phyloP scores from a whole-genome alignment of 2,797 vertebrate species.

The Gadopsis bispinosus region DNA sequence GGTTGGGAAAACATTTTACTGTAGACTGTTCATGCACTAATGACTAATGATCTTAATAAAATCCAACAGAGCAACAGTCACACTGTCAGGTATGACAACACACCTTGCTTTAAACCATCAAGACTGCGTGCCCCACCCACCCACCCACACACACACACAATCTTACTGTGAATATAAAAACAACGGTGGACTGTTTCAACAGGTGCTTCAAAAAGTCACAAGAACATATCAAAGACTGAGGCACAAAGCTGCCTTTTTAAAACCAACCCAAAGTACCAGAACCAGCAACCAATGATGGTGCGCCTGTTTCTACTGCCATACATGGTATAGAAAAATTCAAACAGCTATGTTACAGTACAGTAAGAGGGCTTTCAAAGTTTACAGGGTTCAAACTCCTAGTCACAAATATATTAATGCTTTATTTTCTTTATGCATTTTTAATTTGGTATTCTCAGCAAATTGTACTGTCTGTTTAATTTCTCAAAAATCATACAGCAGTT shows the following conservation, averaged over 20 bases:
- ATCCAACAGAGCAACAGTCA: slow-evolving; percentile 50
- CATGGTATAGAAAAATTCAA: slow-evolving; percentile 62
- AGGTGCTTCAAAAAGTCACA: slow-evolving; percentile 71
- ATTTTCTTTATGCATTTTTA: slow-evolving; percentile 42
- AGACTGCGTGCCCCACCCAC: slow-evolving; percentile 31
- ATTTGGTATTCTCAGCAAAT: slow-evolving; percentile 67
- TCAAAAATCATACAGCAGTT: slow-evolving; percentile 58
- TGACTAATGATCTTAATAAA: slow-evolving; percentile 36
- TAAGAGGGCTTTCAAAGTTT: slow-evolving; percentile 44
- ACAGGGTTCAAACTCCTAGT: slow-evolving; percentile 55
- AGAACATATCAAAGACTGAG: slow-evolving; percentile 76
- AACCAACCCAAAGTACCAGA: slow-evolving; percentile 56
- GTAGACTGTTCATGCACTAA: slow-evolving; percentile 63
- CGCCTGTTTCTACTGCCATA: slow-evolving; percentile 57
- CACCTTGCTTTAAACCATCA: slow-evolving; percentile 49
- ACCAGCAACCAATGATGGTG: slow-evolving; percentile 55
- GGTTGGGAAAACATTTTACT: slow-evolving; percentile 42
- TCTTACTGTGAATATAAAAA: slow-evolving; percentile 67
- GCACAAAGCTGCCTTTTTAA: slow-evolving; percentile 80
- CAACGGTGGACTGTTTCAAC: slow-evolving; percentile 53
- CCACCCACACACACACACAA: slow-evolving; percentile 35
- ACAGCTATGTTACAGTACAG: slow-evolving; percentile 76
- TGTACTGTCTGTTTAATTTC: slow-evolving; percentile 41
- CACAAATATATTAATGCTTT: slow-evolving; percentile 66
- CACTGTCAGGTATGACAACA: slow-evolving; percentile 28